These are phyloP conservation scores for Dipodomys stephensi DNA, from an alignment of 2,113 vertebrate species.

Conservation along the genomic window DNA sequence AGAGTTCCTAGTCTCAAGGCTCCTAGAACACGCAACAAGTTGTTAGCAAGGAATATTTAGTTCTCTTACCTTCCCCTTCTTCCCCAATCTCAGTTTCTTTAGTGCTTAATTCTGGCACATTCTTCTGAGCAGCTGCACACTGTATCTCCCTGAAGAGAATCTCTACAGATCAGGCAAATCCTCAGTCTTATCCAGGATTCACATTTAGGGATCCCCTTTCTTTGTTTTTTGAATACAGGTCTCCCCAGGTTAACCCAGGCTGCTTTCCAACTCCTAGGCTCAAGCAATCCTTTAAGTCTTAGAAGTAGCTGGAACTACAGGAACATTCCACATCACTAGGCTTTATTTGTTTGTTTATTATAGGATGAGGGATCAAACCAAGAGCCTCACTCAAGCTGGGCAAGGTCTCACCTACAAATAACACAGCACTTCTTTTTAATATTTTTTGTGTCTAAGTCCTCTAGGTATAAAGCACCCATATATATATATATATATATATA, in stretches of 20 bases:
- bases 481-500: not conserved
- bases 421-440: not conserved
- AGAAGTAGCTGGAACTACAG: not conserved
- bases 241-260: not conserved
- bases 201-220: not conserved
- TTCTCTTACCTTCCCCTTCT: not conserved
- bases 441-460: not conserved
- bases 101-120: not conserved
- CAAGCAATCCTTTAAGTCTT: not conserved
- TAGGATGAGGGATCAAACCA: not conserved
- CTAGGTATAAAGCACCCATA: not conserved
- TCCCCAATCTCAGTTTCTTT: not conserved
- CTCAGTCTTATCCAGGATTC: not conserved
- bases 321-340: too few species aligned
- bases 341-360: not conserved
- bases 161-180: conserved; percentile 23
- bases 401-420: not conserved
- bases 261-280: not conserved
- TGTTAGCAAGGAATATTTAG: not conserved
- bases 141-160: conserved; percentile 31
- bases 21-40: not conserved
- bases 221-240: not conserved
- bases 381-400: too few species aligned
- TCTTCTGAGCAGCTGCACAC: not conserved
- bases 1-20: not conserved